Conservation (phyloP, 2,888 invertebrate genomes). For the Noctua comes region DNA sequence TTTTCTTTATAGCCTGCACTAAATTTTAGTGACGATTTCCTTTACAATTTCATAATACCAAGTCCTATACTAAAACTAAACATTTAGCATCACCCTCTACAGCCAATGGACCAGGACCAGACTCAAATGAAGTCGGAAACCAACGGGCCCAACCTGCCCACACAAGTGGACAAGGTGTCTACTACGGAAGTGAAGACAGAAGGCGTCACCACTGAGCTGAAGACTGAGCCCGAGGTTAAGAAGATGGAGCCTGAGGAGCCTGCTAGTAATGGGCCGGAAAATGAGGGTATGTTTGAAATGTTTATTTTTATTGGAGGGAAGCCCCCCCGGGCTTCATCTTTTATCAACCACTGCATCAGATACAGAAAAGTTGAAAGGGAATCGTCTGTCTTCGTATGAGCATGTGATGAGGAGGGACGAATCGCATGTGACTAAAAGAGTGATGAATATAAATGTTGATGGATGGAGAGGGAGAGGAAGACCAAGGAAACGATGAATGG, state of each 20-base stretch:
- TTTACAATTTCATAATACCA: not conserved
- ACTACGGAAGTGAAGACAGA: constrained; percentile 84
- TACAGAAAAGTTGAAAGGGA: not conserved
- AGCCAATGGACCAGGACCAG: constrained; percentile 85
- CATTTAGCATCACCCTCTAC: constrained; percentile 11
- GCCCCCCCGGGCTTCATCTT: not conserved
- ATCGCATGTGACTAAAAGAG: no score
- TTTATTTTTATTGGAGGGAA: not conserved
- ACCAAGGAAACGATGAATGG: not conserved
- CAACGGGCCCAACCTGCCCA: constrained; percentile 85
- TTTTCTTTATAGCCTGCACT: not conserved
- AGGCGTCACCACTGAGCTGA: constrained; percentile 80
- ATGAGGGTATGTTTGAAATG: constrained; percentile 48
- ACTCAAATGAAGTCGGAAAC: constrained; percentile 77
- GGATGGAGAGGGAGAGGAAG: not conserved
- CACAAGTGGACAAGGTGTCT: constrained; percentile 87
- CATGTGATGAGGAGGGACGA: no score
- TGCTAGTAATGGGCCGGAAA: constrained; percentile 63
- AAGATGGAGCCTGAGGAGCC: constrained; percentile 69
- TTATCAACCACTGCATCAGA: not conserved
- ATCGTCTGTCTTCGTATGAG: not conserved
- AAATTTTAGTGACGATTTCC: not conserved
- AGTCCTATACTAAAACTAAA: not conserved
- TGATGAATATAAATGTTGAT: not conserved
- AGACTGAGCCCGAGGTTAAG: constrained; percentile 70